Evolutionary conservation across 2,888 invertebrate genomes (phyloP), one percentile per base, ranked within the genome.

Genomic region (Dinocampus coccinellae): DNA sequence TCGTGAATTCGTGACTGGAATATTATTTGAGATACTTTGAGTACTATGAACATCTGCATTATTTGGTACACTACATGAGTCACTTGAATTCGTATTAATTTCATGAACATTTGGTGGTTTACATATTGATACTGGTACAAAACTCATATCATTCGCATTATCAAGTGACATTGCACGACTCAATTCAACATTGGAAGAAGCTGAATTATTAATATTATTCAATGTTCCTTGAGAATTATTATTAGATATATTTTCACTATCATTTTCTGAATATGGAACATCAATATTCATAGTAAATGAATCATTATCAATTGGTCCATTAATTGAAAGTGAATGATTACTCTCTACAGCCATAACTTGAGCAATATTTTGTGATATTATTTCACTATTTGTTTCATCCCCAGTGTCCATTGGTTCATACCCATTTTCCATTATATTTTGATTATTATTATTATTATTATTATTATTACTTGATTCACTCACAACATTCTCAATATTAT

Each of bases 371-470:
- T 20, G 34, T 34, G 58, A 58, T 34, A 60, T 63, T 36, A 64
- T 34, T 7, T 73, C 73, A 10, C 20, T 52, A 34, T 52, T 57
- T 7, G 61, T 69, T 1, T 68, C 42, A 7, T 77, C 73, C 26
- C 57, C 74, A 1, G 73, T 73, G 10, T 79, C 79, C 76, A 79
- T 77, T 20, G 73, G 26, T 58, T 79, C 77, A 36, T 76, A 75
- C 47, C 39, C 69, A 20, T 62, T 73, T 1, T 71, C 73, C 16
- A 71, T 70, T 33, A 57, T 53, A 24, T 70, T 69, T n/a, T 60
- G 26, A 10, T 66, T 33, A 53, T 42, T 61, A 20, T 16, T n/a
- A 7, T 47, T 55, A n/a, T n/a, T n/a, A n/a, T n/a, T n/a, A n/a
- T n/a, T 33, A 53, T 42, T 61, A 20, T 16, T n/a, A 7, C 53